These are phyloP conservation scores for Micrasema minimum DNA, from an alignment of 1,140 invertebrate genomes.

Conservation along the genomic window DNA sequence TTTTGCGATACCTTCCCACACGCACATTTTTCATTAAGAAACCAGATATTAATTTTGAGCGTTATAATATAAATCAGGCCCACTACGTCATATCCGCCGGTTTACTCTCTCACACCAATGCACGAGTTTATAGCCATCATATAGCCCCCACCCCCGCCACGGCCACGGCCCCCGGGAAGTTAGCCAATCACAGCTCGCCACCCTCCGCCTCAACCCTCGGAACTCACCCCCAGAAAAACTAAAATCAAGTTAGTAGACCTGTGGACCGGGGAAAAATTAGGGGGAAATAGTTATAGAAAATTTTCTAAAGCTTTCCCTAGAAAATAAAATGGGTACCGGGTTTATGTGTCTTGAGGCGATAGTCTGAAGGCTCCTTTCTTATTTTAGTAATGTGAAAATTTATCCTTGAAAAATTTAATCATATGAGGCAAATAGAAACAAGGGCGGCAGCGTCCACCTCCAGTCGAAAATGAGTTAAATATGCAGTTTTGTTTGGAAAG, in stretches of 20 bases:
- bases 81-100: conserved; percentile 22
- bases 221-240: conserved; percentile 45
- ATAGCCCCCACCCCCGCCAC: conserved; percentile 34
- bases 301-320: background rate
- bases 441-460: no score
- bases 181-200: conserved; percentile 50
- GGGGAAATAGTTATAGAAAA: conserved; percentile 8
- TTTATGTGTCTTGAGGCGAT: no score
- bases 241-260: conserved; percentile 53
- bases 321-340: no score
- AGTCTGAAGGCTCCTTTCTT: no score
- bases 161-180: background rate
- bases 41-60: conserved; percentile 32
- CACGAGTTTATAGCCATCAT: conserved; percentile 38
- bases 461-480: no score
- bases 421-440: no score
- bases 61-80: conserved; percentile 27
- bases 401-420: no score
- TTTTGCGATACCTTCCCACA: conserved; percentile 3
- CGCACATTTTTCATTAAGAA: conserved; percentile 33
- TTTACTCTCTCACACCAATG: conserved; percentile 33
- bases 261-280: conserved; percentile 14
- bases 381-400: no score
- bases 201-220: conserved; percentile 4
- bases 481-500: no score